phyloP scores from a whole-genome alignment of 2,888 invertebrate genomes.

The Mystacides longicornis region DNA sequence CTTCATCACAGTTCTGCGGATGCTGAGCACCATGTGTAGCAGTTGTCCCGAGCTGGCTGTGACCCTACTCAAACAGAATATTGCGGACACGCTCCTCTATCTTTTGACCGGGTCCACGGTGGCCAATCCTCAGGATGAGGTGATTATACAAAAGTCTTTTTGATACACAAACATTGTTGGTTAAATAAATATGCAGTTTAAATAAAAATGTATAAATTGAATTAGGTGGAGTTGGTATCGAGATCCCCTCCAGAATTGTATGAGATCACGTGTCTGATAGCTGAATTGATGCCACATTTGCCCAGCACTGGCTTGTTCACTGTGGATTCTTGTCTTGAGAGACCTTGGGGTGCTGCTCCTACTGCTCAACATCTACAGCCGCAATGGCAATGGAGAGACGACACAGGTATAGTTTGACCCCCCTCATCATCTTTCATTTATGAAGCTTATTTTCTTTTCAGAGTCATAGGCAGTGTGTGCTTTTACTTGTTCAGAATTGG shows the following conservation, averaged over 20 bases:
- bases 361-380: conserved; percentile 76
- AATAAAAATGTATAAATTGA: too few relatives aligned
- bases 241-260: conserved; percentile 94
- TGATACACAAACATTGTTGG: too few relatives aligned
- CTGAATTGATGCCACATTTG: conserved; percentile 93
- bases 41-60: conserved; percentile 93
- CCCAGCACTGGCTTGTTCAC: conserved; percentile 94
- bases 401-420: conserved; percentile 75
- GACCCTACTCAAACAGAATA: conserved; percentile 85
- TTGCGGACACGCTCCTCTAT: conserved; percentile 91
- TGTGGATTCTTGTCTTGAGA: conserved; percentile 81
- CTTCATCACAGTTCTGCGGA: conserved; percentile 92
- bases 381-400: conserved; percentile 97
- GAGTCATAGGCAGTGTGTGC: too few relatives aligned
- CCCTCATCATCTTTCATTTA: too few relatives aligned
- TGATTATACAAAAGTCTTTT: too few relatives aligned
- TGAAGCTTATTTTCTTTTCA: too few relatives aligned
- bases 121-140: conserved; percentile 28
- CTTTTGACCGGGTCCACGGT: conserved; percentile 85
- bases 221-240: conserved; percentile 72
- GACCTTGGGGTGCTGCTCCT: conserved; percentile 59
- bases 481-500: too few relatives aligned
- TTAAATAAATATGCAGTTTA: too few relatives aligned
- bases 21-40: conserved; percentile 93
- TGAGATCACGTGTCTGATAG: conserved; percentile 95